These are phyloP conservation scores for Musca domestica DNA, from an alignment of 1,140 invertebrate genomes.

Conservation along the genomic window DNA sequence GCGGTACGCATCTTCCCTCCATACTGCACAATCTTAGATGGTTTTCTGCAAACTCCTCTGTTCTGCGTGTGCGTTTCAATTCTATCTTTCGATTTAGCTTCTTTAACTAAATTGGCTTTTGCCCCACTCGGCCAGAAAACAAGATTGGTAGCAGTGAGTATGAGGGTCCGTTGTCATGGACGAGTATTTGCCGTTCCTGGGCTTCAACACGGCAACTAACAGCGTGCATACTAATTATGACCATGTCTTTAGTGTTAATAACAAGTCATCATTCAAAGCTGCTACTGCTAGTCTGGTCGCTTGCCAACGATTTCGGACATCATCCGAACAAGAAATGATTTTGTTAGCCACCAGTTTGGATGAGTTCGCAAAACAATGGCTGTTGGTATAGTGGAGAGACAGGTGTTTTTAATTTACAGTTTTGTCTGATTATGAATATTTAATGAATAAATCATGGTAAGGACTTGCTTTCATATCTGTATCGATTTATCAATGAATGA, in stretches of 20 bases:
- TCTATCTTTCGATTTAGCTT: slow-evolving; percentile 6
- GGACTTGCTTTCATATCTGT: no score
- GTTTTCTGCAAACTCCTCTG: background rate
- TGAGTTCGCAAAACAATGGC: background rate
- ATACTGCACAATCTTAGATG: background rate
- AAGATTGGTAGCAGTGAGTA: no score
- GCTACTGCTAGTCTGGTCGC: no score
- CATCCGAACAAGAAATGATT: background rate
- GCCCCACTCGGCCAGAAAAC: no score
- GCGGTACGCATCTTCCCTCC: slow-evolving; percentile 6
- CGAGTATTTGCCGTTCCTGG: no score
- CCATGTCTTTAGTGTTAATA: slow-evolving; percentile 22
- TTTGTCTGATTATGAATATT: slow-evolving; percentile 7
- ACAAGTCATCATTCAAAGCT: slow-evolving; percentile 13
- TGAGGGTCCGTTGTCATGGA: no score
- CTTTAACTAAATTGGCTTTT: background rate
- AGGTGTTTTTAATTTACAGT: slow-evolving; percentile 22
- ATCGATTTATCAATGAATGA: no score
- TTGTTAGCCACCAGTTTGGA: background rate
- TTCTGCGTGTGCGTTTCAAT: slow-evolving; percentile 2
- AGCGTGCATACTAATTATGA: slow-evolving; percentile 15
- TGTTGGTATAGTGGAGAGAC: background rate
- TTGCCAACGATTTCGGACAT: no score
- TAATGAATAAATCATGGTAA: background rate
- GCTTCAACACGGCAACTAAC: background rate